Evolutionary conservation across 2,797 vertebrate genomes (phyloP).

Genomic region (Diceros bicornis): DNA sequence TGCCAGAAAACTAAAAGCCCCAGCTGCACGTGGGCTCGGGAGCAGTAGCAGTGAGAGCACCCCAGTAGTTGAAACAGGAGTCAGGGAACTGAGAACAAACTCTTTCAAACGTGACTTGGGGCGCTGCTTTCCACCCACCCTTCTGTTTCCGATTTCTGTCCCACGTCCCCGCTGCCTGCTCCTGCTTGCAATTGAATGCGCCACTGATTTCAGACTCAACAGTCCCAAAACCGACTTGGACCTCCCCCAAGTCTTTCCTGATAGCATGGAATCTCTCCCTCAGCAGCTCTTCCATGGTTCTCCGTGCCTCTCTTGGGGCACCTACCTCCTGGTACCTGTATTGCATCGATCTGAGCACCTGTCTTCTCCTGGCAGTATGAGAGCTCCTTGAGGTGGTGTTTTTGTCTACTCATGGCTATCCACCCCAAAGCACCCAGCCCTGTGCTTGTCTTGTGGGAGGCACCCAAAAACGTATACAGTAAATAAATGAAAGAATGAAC

Average conservation of each 20-base stretch:
- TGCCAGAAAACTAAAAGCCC: background rate
- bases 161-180: background rate
- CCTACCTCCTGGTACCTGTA: background rate
- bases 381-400: background rate
- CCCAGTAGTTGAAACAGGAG: background rate
- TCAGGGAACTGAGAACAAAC: background rate
- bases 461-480: background rate
- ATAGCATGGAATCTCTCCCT: background rate
- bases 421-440: background rate
- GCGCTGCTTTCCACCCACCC: background rate
- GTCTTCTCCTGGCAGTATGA: background rate
- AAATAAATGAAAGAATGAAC: background rate
- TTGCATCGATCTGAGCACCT: background rate
- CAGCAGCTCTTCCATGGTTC: background rate
- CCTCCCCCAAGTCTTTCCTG: background rate
- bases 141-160: background rate
- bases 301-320: background rate
- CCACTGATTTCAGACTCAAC: background rate
- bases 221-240: background rate
- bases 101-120: background rate
- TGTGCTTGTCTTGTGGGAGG: background rate
- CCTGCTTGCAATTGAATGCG: background rate
- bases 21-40: background rate
- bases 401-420: background rate
- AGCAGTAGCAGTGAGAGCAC: background rate